phyloP scores from a whole-genome alignment of 2,888 invertebrate genomes.

The Agrochola lota region DNA sequence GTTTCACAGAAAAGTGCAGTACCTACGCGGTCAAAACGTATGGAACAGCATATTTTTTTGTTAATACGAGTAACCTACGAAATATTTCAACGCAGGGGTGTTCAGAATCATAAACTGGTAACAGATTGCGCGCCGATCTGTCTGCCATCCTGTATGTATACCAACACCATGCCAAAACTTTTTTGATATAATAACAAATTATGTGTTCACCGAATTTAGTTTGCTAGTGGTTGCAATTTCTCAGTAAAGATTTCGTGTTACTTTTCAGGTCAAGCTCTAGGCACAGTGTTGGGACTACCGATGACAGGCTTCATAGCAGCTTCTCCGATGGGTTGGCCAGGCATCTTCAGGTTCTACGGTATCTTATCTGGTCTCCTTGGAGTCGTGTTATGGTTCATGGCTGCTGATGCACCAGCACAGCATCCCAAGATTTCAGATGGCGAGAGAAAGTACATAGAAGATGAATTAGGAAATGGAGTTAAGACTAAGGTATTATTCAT shows the following conservation, averaged over 20 bases:
- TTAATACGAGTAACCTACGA: too few species aligned
- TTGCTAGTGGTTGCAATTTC: not conserved
- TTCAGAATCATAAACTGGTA: too few species aligned
- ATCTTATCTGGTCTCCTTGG: conserved; percentile 90
- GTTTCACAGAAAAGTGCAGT: not conserved
- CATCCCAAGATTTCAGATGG: conserved; percentile 91
- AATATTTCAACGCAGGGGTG: too few species aligned
- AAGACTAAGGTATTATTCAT: conserved; percentile 67
- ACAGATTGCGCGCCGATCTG: too few species aligned
- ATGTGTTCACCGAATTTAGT: not conserved
- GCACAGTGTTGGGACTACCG: conserved; percentile 93
- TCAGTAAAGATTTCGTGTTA: not conserved
- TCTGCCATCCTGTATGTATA: not conserved
- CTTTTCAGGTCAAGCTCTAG: conserved; percentile 89
- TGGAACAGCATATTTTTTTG: not conserved
- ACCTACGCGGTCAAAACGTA: not conserved
- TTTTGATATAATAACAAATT: not conserved
- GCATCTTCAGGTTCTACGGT: conserved; percentile 94
- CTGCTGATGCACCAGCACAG: conserved; percentile 92
- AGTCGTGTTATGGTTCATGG: conserved; percentile 89
- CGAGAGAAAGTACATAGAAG: conserved; percentile 93
- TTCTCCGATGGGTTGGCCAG: conserved; percentile 93
- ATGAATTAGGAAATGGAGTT: conserved; percentile 88
- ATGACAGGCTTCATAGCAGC: conserved; percentile 93
- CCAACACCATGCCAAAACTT: not conserved